Conservation (phyloP, 2,888 invertebrate species). For the Alloscopus bannaensis region DNA sequence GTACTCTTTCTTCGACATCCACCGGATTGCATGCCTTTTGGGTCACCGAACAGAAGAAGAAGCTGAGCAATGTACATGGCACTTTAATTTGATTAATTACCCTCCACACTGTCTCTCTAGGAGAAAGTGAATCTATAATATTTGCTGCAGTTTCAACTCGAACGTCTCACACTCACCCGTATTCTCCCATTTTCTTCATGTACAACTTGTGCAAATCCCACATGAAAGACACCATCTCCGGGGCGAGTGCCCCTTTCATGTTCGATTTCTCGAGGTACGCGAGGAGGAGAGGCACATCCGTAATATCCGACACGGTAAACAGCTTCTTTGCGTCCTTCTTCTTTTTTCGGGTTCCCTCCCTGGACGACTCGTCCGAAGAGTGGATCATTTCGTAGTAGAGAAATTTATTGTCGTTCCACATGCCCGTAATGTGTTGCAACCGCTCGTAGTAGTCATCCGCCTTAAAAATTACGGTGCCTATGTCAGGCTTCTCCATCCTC, state of each 20-base stretch:
- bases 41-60: no score
- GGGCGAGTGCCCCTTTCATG: slow-evolving; percentile 8
- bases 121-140: no score
- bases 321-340: slow-evolving; percentile 13
- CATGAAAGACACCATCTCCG: slow-evolving; percentile 27
- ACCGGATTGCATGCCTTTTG: slow-evolving; percentile 17
- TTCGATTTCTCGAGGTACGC: slow-evolving; percentile 37
- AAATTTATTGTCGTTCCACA: slow-evolving; percentile 46
- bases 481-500: slow-evolving; percentile 52
- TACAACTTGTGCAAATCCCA: slow-evolving; percentile 45
- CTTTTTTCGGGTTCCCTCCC: background rate
- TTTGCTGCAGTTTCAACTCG: no score
- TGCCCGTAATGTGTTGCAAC: slow-evolving; percentile 34
- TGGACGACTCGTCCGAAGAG: slow-evolving; percentile 6
- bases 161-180: background rate
- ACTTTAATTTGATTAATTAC: background rate
- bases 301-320: slow-evolving; percentile 29
- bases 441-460: slow-evolving; percentile 55
- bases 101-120: no score
- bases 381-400: slow-evolving; percentile 41
- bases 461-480: slow-evolving; percentile 50
- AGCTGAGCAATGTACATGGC: background rate
- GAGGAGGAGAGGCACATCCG: slow-evolving; percentile 32
- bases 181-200: slow-evolving; percentile 34
- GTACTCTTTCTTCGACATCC: slow-evolving; percentile 45